Evolutionary conservation across 2,888 invertebrate genomes (phyloP).

Genomic region (Odontomyia ornata): DNA sequence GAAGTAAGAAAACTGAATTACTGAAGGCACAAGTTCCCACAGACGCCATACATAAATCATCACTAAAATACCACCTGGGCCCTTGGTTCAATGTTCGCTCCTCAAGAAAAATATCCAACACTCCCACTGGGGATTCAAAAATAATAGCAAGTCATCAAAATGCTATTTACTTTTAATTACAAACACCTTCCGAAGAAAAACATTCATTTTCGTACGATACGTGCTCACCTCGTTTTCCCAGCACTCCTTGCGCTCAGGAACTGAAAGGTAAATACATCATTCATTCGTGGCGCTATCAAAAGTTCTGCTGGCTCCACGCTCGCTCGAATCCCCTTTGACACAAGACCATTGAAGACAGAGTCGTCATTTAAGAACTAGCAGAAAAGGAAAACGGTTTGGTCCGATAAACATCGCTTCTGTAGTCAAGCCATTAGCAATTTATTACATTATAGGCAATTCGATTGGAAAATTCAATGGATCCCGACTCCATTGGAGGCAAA

Average conservation of each 20-base stretch:
- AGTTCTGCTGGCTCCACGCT: neutral
- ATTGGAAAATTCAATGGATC: slow-evolving; percentile 29
- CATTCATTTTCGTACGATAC: neutral
- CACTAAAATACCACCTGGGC: too few species aligned
- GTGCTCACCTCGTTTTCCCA: neutral
- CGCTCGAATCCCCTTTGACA: neutral
- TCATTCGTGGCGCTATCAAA: neutral
- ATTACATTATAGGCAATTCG: slow-evolving; percentile 32
- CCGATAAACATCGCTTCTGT: slow-evolving; percentile 1
- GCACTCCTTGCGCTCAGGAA: neutral
- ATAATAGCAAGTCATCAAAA: neutral
- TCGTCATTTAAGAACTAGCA: neutral
- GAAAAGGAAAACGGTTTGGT: neutral
- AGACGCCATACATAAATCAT: too few species aligned
- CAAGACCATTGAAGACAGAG: neutral
- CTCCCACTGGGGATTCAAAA: neutral
- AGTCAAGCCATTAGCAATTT: slow-evolving; percentile 29
- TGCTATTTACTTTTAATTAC: slow-evolving; percentile 20
- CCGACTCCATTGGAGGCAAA: neutral
- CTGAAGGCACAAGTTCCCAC: too few species aligned
- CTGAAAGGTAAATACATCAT: neutral
- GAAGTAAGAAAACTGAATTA: too few species aligned
- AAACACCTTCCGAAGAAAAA: neutral
- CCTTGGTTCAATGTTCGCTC: too few species aligned
- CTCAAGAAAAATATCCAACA: neutral